phyloP scores from a whole-genome alignment of 2,113 vertebrate genomes.

The Rattus rattus region DNA sequence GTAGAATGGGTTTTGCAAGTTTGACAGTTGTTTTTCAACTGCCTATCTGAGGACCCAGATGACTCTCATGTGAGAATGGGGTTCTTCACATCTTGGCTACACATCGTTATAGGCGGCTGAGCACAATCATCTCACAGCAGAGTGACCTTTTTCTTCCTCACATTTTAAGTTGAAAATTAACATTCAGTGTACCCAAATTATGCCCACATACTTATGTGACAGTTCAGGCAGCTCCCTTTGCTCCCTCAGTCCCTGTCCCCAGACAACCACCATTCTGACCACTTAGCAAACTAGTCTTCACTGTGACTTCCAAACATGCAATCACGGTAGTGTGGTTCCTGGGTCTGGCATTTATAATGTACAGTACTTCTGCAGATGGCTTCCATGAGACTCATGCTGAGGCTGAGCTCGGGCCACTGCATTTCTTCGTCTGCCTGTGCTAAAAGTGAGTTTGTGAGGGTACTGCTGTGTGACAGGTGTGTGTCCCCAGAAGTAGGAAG shows the following conservation, averaged over 20 bases:
- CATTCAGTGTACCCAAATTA: too few relatives aligned
- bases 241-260: background rate
- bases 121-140: background rate
- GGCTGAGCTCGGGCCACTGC: background rate
- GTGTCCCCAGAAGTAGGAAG: background rate
- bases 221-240: background rate
- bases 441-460: background rate
- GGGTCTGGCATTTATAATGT: background rate
- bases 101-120: too few relatives aligned
- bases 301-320: background rate
- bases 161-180: background rate
- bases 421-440: background rate
- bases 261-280: background rate
- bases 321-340: background rate
- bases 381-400: background rate
- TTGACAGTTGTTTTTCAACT: background rate
- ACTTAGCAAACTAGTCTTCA: too few relatives aligned
- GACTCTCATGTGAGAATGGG: fast-evolving
- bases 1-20: too few relatives aligned
- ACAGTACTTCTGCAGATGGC: background rate
- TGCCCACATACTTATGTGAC: fast-evolving
- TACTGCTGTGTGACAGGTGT: background rate
- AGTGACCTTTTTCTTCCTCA: background rate
- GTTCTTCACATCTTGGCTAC: background rate
- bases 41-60: fast-evolving